Percentiles rank a stretch among this genome's conserved stretches.
Evolutionary conservation across 2,888 invertebrate genomes (phyloP).

Genomic region (Dryadula phaetusa): DNA sequence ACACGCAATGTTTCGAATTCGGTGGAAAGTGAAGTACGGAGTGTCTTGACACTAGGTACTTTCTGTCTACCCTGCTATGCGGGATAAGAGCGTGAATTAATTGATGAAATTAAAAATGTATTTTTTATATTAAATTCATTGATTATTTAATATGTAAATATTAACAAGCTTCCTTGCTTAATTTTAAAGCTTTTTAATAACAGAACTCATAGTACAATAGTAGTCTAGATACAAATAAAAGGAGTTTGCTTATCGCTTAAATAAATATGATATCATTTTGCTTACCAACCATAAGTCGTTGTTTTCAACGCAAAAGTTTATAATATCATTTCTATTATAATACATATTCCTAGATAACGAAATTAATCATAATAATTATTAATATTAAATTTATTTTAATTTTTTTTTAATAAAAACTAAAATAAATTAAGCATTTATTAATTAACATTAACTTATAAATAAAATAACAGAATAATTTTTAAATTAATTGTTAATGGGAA

Average conservation of each 20-base stretch:
- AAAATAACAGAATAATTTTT: too few species aligned
- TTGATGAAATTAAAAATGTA: background rate
- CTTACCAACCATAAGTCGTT: background rate
- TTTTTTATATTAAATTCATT: too few species aligned
- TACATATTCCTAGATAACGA: background rate
- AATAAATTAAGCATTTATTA: too few species aligned
- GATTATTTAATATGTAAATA: too few species aligned
- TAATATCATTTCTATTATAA: background rate
- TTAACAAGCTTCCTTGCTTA: conserved; percentile 13
- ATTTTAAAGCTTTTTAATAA: conserved; percentile 4
- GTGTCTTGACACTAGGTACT: too few species aligned
- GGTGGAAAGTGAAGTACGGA: too few species aligned
- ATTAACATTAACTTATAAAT: too few species aligned
- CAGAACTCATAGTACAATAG: background rate
- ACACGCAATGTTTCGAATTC: too few species aligned
- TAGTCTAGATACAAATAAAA: background rate
- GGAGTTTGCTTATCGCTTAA: conserved; percentile 9
- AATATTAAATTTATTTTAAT: background rate
- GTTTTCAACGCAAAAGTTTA: background rate
- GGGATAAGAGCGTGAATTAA: too few species aligned
- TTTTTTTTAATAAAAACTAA: background rate
- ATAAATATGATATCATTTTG: conserved; percentile 7
- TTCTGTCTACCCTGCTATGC: too few species aligned
- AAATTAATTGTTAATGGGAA: too few species aligned
- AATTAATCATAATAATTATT: background rate